Conservation (phyloP, 2,888 invertebrate genomes). For the Allophyes oxyacanthae region DNA sequence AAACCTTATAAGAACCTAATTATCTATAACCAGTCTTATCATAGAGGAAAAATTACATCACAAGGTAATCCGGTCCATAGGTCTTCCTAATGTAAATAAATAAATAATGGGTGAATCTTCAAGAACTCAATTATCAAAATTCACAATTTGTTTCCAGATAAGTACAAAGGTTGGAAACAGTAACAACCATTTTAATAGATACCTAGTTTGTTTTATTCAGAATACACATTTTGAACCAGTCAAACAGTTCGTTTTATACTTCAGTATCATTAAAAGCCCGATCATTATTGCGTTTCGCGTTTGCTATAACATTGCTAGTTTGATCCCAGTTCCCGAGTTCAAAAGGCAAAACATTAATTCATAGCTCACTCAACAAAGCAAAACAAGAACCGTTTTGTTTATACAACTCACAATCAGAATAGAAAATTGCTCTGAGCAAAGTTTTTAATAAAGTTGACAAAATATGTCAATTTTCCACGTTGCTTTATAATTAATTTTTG, state of each 20-base stretch:
- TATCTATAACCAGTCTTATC: no score
- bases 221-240: not conserved
- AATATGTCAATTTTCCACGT: slow-evolving; percentile 29
- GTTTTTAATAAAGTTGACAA: slow-evolving; percentile 43
- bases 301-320: slow-evolving; percentile 7
- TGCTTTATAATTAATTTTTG: slow-evolving; percentile 38
- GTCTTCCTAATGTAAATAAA: no score
- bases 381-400: slow-evolving; percentile 27
- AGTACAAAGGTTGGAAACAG: no score
- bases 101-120: no score
- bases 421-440: slow-evolving; percentile 28
- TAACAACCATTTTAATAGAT: not conserved
- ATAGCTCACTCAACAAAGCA: slow-evolving; percentile 9
- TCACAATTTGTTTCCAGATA: no score
- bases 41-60: no score
- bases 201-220: no score
- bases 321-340: slow-evolving; percentile 3
- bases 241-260: no score
- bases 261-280: not conserved
- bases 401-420: slow-evolving; percentile 23
- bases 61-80: no score
- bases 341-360: slow-evolving; percentile 20
- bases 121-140: no score
- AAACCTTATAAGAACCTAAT: no score
- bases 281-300: slow-evolving; percentile 12